phyloP scores from a whole-genome alignment of 2,888 invertebrate species.

The Boloria selene region DNA sequence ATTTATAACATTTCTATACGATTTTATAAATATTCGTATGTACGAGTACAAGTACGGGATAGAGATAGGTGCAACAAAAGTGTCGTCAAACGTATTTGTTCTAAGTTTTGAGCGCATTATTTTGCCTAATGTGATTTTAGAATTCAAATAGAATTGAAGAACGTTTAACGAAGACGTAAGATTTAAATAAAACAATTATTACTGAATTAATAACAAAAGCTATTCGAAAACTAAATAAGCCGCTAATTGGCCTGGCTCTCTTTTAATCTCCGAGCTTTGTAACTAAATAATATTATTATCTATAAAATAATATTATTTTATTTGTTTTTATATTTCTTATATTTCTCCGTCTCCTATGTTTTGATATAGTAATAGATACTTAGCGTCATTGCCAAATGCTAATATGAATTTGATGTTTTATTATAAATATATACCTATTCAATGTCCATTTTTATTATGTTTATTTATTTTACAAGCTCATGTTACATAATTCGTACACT shows the following conservation, averaged over 20 bases:
- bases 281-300: slow-evolving; percentile 17
- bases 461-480: too few species aligned
- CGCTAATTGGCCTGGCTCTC: slow-evolving; percentile 12
- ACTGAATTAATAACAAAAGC: slow-evolving; percentile 21
- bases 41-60: too few species aligned
- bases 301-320: not conserved
- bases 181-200: slow-evolving; percentile 8
- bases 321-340: not conserved
- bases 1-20: not conserved
- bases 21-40: not conserved
- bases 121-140: slow-evolving; percentile 27
- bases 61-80: too few species aligned
- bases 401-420: too few species aligned
- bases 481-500: too few species aligned
- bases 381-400: too few species aligned
- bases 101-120: not conserved
- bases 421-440: too few species aligned
- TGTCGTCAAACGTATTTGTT: not conserved
- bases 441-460: too few species aligned
- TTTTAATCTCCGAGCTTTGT: slow-evolving; percentile 14
- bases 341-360: not conserved
- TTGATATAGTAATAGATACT: too few species aligned
- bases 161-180: slow-evolving; percentile 26
- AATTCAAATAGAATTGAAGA: slow-evolving; percentile 31
- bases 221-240: slow-evolving; percentile 16